Evolutionary conservation across 1,140 invertebrate genomes (phyloP).

Genomic region (Asobara japonica): DNA sequence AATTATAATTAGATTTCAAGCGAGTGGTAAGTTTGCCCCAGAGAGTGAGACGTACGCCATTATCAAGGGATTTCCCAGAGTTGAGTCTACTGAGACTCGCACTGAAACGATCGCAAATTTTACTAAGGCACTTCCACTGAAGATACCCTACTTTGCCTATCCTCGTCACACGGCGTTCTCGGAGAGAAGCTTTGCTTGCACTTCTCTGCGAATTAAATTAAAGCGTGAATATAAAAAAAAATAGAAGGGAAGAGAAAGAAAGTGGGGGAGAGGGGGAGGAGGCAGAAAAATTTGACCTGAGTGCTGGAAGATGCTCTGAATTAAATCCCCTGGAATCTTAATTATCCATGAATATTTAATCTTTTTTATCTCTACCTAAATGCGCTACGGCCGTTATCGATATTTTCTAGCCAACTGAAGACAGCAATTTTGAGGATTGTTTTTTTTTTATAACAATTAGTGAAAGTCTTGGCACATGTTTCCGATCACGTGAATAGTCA

Average conservation of each 20-base stretch:
- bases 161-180: neutral
- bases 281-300: too few relatives aligned
- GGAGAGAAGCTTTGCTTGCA: slow-evolving; percentile 13
- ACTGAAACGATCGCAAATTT: slow-evolving; percentile 16
- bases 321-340: too few relatives aligned
- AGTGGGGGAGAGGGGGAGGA: neutral
- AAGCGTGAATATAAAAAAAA: neutral
- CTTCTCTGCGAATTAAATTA: slow-evolving; percentile 13
- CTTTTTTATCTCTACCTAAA: too few relatives aligned
- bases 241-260: neutral
- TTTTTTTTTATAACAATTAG: too few relatives aligned
- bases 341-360: too few relatives aligned
- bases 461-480: too few relatives aligned
- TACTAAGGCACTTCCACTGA: slow-evolving; percentile 16
- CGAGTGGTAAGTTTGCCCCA: neutral
- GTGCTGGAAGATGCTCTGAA: too few relatives aligned
- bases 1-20: slow-evolving; percentile 15
- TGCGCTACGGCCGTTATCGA: too few relatives aligned
- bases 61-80: slow-evolving; percentile 8
- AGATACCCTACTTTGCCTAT: neutral
- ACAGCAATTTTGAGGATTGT: too few relatives aligned
- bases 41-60: slow-evolving; percentile 10
- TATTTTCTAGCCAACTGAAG: too few relatives aligned
- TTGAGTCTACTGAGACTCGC: neutral
- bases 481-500: too few relatives aligned